Percentiles rank a stretch among this genome's conserved stretches.
phyloP scores from a whole-genome alignment of 2,113 vertebrate genomes.

The Prinia subflava region DNA sequence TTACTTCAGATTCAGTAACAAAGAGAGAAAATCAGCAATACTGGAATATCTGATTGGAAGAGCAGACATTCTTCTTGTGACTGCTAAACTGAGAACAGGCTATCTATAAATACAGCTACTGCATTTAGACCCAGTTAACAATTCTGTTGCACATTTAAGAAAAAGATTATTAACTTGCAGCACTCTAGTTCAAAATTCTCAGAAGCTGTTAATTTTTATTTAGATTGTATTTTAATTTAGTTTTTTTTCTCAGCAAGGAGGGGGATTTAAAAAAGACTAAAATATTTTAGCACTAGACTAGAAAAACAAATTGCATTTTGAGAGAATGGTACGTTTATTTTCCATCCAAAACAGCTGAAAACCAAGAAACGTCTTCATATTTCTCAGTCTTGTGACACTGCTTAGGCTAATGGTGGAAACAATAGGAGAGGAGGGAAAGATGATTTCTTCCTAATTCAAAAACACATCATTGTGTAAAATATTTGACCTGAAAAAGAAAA shows the following conservation, averaged over 20 bases:
- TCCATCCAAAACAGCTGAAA: background rate
- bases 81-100: background rate
- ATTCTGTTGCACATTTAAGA: background rate
- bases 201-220: background rate
- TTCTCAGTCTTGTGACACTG: background rate
- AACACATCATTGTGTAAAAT: background rate
- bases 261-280: background rate
- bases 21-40: background rate
- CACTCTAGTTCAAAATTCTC: background rate
- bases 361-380: background rate
- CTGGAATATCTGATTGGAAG: background rate
- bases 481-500: background rate
- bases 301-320: background rate
- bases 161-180: background rate
- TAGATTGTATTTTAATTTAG: background rate
- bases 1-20: background rate
- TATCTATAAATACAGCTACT: background rate
- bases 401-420: background rate
- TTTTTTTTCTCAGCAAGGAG: background rate
- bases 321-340: background rate
- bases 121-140: background rate
- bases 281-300: background rate
- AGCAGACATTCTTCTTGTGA: background rate
- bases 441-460: background rate
- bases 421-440: background rate